Percentiles rank a stretch among this genome's conserved stretches.
phyloP scores from a whole-genome alignment of 2,888 invertebrate genomes.

The Thera britannica region DNA sequence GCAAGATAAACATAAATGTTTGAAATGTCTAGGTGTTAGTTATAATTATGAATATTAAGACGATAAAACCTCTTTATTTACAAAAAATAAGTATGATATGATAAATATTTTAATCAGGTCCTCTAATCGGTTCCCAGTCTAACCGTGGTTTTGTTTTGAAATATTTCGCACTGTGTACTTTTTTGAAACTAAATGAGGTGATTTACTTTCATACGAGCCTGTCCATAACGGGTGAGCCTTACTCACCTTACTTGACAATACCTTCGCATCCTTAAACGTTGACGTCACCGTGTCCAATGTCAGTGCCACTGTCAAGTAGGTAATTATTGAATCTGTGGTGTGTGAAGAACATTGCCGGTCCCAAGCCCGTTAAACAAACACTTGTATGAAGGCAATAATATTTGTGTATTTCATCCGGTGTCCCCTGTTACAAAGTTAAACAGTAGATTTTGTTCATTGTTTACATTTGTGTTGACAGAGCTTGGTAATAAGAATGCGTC shows the following conservation, averaged over 20 bases:
- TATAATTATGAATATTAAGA: too few species aligned
- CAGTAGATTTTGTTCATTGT: constrained; percentile 32
- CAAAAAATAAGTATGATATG: too few species aligned
- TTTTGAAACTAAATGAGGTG: background rate
- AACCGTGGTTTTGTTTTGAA: too few species aligned
- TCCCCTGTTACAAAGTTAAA: constrained; percentile 32
- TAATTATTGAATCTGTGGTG: constrained; percentile 22
- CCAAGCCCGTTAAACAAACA: constrained; percentile 49
- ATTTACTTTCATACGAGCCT: background rate
- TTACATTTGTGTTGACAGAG: constrained; percentile 19
- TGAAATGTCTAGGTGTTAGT: too few species aligned
- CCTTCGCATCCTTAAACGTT: constrained; percentile 23
- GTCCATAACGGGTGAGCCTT: background rate
- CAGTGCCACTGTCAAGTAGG: constrained; percentile 41
- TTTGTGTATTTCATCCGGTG: constrained; percentile 50
- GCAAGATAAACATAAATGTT: too few species aligned
- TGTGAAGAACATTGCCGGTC: constrained; percentile 35
- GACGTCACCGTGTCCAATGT: constrained; percentile 49
- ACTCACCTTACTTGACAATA: constrained; percentile 3
- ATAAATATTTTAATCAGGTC: too few species aligned
- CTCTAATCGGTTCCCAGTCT: too few species aligned
- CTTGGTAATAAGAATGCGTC: background rate
- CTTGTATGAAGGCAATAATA: constrained; percentile 46
- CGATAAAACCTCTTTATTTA: too few species aligned
- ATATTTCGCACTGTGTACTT: too few species aligned